Conservation (phyloP, 2,797 vertebrate genomes). For the Yasuhikotakia modesta region DNA sequence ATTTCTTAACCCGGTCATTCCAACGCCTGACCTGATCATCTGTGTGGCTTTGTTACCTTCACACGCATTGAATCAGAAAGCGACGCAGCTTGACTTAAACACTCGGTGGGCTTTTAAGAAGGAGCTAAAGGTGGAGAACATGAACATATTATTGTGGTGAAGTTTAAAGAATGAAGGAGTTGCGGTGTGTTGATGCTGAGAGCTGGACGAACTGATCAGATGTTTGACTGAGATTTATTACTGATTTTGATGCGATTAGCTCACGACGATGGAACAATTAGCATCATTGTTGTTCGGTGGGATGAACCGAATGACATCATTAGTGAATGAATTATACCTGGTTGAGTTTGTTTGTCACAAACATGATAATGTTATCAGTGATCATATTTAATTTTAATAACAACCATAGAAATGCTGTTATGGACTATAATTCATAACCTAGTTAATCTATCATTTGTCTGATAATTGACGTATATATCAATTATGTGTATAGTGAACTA, state of each 20-base stretch:
- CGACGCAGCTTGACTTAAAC: slow-evolving; percentile 70
- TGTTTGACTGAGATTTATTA: background rate
- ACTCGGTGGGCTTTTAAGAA: slow-evolving; percentile 72
- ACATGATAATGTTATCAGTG: too few relatives aligned
- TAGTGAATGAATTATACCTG: background rate
- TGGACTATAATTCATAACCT: too few relatives aligned
- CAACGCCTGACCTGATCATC: slow-evolving; percentile 63
- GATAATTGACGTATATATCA: too few relatives aligned
- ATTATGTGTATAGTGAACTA: too few relatives aligned
- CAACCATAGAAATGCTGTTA: too few relatives aligned
- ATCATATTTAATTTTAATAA: too few relatives aligned
- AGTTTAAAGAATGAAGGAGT: slow-evolving; percentile 40
- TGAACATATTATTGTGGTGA: slow-evolving; percentile 55
- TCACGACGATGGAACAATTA: background rate
- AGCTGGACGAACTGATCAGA: slow-evolving; percentile 37
- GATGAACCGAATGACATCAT: background rate
- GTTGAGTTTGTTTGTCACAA: too few relatives aligned
- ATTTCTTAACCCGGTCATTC: slow-evolving; percentile 23
- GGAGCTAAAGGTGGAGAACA: slow-evolving; percentile 62
- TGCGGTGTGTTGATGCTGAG: slow-evolving; percentile 39
- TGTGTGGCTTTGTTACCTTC: slow-evolving; percentile 58
- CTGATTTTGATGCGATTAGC: background rate
- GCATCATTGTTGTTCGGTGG: background rate
- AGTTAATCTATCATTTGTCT: too few relatives aligned
- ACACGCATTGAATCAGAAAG: slow-evolving; percentile 74